Evolutionary conservation across 1,140 invertebrate species (phyloP).

Genomic region (Drosophila miranda): DNA sequence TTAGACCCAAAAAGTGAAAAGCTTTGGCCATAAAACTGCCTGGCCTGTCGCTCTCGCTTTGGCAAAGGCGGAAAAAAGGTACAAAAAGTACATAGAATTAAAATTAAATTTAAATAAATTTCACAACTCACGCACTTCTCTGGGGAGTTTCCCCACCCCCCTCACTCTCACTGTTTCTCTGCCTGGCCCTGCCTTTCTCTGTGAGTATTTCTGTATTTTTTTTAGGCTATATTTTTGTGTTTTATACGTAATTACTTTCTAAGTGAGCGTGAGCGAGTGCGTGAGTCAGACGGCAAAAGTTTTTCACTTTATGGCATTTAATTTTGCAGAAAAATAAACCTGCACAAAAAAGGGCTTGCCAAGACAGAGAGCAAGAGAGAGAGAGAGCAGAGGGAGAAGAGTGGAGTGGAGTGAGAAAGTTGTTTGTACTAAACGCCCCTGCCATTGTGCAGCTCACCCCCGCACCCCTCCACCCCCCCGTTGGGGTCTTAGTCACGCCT

Average conservation of each 20-base stretch:
- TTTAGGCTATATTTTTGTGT: constrained; percentile 46
- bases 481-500: constrained; percentile 53
- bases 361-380: constrained; percentile 20
- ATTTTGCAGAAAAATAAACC: constrained; percentile 38
- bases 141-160: constrained; percentile 19
- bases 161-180: too few species aligned
- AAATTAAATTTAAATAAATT: constrained; percentile 81
- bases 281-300: constrained; percentile 71
- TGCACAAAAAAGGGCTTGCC: constrained; percentile 49
- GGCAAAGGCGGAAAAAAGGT: background rate
- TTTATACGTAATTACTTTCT: constrained; percentile 74
- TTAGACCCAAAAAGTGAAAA: constrained; percentile 57
- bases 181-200: too few species aligned
- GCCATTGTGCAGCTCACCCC: background rate
- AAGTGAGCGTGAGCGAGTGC: constrained; percentile 62
- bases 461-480: background rate
- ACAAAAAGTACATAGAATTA: constrained; percentile 62
- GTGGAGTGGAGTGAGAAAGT: constrained; percentile 25
- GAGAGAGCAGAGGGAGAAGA: constrained; percentile 17
- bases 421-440: constrained; percentile 31
- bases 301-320: constrained; percentile 70
- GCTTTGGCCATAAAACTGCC: constrained; percentile 41
- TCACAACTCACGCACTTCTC: constrained; percentile 63
- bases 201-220: constrained; percentile 10
- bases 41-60: background rate